Evolutionary conservation across 2,113 vertebrate genomes (phyloP), one percentile per base, ranked within the genome.

Genomic region (Podarcis muralis): DNA sequence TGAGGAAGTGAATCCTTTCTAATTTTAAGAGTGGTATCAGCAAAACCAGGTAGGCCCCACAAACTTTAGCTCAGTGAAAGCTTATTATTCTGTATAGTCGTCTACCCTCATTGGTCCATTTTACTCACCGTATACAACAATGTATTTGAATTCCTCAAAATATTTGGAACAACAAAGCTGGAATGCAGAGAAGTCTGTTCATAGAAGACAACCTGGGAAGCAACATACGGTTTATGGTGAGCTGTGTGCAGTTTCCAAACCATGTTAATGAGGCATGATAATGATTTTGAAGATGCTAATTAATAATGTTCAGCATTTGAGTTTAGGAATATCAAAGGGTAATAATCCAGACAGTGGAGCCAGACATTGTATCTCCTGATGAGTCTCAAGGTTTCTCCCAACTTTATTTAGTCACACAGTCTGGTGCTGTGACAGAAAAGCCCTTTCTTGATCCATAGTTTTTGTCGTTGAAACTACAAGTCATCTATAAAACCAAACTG

Each of bases 231-330:
- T 68, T 43, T 32, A 30, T 72, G 43, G 68, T 72, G 68, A 84
- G 43, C 82, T 30, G 48, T 71, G 68, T 53, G 82, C 68, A 71
- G 82, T 71, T 68, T 84, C 68, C 40, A n/a, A 48, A 84, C 43
- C 30, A 48, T 53, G 66, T 32, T 84, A 84, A 84, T 84, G 82
- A 84, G 43, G 68, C 82, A 72, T 84, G 68, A 22, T 72, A 84
- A 84, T 71, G 66, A 71, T 27, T 84, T 53, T 84, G 66, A 84
- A 84, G 68, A 15, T 68, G 18, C 82, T 57, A 71, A 84, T 84
- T 84, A 84, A 72, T 72, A 53, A 72, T 32, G 71, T 72, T 72
- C 40, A 30, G 15, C 53, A 65, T 76, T 76, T 25, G 22, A 62
- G 18, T 76, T 62, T 62, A 75, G 81, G 37, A 30, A 83, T 35